Evolutionary conservation across 2,113 vertebrate genomes (phyloP), one percentile per base, ranked within the genome.

Genomic region (Elachura formosa): DNA sequence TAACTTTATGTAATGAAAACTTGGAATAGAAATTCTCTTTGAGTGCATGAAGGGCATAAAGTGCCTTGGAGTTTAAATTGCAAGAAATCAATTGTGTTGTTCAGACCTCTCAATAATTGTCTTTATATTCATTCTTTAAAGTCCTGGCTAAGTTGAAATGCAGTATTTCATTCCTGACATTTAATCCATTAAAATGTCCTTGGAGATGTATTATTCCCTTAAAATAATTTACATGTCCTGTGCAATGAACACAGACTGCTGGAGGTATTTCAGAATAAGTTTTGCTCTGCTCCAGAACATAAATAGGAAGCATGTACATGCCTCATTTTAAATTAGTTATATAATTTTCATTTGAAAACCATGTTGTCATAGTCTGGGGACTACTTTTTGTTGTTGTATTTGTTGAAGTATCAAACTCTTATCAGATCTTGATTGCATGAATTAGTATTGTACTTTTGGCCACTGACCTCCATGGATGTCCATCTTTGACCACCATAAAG

Each of bases 151-250:
- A 93, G 94, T 80, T 97, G 97, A 97, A 96, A 96, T 92, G 94
- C 87, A 90, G 84, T 98, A 96, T 97, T 98, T 98, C 96, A 97
- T 97, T 96, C 79, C 75, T 97, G 98, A 97, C 97, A 96, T 75
- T 96, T 98, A 98, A 97, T 98, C 97, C 84, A 97, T 98, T 90
- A 93, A 83, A 87, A 73, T 88, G 95, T 91, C 97, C 85, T 95
- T 71, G 56, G 97, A 97, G 98, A 96, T 96, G 79, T 89, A 97
- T 98, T 97, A 97, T 93, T 96, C 88, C 84, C 86, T 97, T 97
- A 96, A 97, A 96, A 95, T 97, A 96, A 93, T 96, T 94, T 94
- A 95, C 2, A 0, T 76, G n/a, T 72, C 24, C 77, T 41, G 58
- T 87, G 3, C 52, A 79, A 68, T 45, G 86, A 95, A 16, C 67